Evolutionary conservation across 2,113 vertebrate genomes (phyloP).

Genomic region (Notothenia coriiceps): DNA sequence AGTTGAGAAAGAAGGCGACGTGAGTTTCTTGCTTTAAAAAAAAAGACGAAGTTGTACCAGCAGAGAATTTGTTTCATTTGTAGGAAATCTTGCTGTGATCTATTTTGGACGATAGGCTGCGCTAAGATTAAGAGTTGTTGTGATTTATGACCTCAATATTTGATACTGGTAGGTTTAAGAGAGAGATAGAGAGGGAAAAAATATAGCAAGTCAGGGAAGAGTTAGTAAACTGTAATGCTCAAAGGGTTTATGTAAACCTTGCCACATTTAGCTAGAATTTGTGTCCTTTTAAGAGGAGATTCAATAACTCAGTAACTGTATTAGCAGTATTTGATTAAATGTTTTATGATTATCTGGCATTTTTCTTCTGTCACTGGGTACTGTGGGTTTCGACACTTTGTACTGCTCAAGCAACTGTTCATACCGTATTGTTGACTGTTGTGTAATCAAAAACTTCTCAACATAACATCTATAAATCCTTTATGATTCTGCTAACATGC

Average conservation of each 20-base stretch:
- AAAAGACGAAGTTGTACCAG: conserved; percentile 21
- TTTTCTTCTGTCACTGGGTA: not conserved
- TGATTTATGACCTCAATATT: conserved; percentile 67
- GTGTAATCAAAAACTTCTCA: not conserved
- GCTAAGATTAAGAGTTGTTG: conserved; percentile 50
- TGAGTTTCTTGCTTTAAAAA: conserved; percentile 20
- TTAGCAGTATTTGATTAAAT: not conserved
- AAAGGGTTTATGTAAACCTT: not conserved
- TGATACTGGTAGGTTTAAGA: conserved; percentile 12
- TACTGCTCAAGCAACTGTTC: not conserved
- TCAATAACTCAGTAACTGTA: not conserved
- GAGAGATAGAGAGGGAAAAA: conserved; percentile 22
- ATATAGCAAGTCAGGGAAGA: conserved; percentile 41
- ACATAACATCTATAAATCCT: not conserved
- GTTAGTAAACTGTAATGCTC: not conserved
- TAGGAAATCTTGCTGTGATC: conserved; percentile 13
- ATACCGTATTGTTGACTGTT: not conserved
- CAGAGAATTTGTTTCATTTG: conserved; percentile 56
- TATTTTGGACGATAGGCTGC: conserved; percentile 44
- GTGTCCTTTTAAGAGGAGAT: not conserved
- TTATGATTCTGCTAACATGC: not conserved
- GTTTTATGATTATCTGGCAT: not conserved
- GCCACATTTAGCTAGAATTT: not conserved
- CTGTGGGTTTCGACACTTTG: not conserved
- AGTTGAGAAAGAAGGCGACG: conserved; percentile 39